A percentile compares a stretch with the other conserved stretches of the same genome.
phyloP scores from a whole-genome alignment of 92 coral and sea anemone species.

The Nematostella vectensis region DNA sequence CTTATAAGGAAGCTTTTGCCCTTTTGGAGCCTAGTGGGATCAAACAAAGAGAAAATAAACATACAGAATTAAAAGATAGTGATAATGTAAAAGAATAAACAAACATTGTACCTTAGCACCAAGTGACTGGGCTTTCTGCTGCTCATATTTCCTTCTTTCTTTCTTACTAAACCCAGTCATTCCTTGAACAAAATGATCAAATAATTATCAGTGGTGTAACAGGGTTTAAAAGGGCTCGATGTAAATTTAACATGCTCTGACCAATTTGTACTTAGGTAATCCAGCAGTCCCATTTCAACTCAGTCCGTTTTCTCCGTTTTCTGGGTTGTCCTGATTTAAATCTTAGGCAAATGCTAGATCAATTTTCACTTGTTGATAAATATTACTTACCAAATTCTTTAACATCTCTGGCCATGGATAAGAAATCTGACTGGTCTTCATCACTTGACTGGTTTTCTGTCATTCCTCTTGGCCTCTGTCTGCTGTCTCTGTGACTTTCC shows the following conservation, averaged over 20 bases:
- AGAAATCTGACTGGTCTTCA: slow-evolving; percentile 33
- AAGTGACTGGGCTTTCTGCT: slow-evolving; percentile 70
- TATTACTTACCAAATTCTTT: slow-evolving; percentile 64
- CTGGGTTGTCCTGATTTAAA: too few relatives aligned
- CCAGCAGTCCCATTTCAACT: too few relatives aligned
- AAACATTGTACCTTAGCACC: slow-evolving; percentile 68
- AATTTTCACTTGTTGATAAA: too few relatives aligned
- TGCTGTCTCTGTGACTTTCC: neutral
- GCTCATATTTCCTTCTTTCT: slow-evolving; percentile 70
- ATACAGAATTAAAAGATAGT: neutral
- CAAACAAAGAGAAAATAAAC: neutral
- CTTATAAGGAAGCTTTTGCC: slow-evolving; percentile 70
- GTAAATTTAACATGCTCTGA: too few relatives aligned
- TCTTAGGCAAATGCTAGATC: too few relatives aligned
- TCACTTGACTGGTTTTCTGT: slow-evolving; percentile 4
- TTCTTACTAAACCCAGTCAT: slow-evolving; percentile 77
- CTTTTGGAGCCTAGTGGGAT: slow-evolving; percentile 57
- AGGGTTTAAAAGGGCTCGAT: neutral
- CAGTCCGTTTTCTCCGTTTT: too few relatives aligned
- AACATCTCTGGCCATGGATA: slow-evolving; percentile 70
- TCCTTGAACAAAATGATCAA: slow-evolving; percentile 33
- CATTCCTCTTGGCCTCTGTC: neutral
- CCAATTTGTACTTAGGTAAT: too few relatives aligned
- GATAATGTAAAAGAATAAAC: neutral
- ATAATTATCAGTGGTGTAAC: neutral